phyloP scores from a whole-genome alignment of 2,888 invertebrate genomes.

The Drosophila antonietae region DNA sequence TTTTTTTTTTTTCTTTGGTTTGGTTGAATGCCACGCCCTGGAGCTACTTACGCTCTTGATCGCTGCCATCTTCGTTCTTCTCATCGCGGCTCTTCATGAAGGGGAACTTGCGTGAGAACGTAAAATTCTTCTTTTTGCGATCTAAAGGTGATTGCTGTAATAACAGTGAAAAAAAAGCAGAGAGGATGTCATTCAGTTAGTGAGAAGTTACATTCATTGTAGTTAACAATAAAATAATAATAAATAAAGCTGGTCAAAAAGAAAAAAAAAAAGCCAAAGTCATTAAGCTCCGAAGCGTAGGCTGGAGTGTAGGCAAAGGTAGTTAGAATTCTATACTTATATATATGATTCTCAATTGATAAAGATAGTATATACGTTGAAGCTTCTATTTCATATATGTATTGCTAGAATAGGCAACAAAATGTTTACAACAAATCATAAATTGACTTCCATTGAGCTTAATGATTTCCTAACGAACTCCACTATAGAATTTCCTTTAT shows the following conservation, averaged over 20 bases:
- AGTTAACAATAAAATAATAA: conserved; percentile 1
- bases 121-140: conserved; percentile 99
- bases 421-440: no score
- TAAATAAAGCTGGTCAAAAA: background rate
- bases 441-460: background rate
- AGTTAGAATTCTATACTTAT: background rate
- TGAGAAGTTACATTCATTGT: background rate
- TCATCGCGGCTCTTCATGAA: conserved; percentile 99
- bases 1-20: background rate
- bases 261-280: background rate
- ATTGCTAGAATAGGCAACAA: no score
- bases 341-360: background rate
- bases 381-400: no score
- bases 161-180: background rate
- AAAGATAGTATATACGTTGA: background rate
- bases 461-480: background rate
- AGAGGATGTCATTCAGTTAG: background rate
- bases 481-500: background rate
- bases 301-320: background rate
- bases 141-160: conserved; percentile 96
- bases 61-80: conserved; percentile 97
- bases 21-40: conserved; percentile 17
- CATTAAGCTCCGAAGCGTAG: background rate
- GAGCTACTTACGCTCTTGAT: conserved; percentile 96
- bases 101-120: conserved; percentile 98